Evolutionary conservation across 2,888 invertebrate genomes (phyloP).

Genomic region (Meganola albula): DNA sequence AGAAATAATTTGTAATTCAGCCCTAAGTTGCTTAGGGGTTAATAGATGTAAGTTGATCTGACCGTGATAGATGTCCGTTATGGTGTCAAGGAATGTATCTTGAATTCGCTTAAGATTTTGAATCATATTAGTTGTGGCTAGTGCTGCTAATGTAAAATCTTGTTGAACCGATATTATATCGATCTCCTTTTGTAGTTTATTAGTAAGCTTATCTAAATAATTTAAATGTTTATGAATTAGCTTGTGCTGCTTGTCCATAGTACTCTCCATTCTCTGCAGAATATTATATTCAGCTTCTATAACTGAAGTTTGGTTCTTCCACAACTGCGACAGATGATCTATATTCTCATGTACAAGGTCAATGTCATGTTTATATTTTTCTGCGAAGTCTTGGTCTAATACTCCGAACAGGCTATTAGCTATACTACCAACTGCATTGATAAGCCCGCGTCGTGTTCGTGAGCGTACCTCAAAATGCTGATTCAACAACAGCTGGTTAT

Average conservation of each 20-base stretch:
- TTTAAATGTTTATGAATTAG: constrained; percentile 8
- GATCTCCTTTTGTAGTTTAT: background rate
- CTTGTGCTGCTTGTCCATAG: constrained; percentile 14
- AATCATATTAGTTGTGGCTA: no score
- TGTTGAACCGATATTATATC: background rate
- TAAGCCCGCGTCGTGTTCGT: constrained; percentile 4
- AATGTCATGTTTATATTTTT: background rate
- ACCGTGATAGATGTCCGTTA: constrained; percentile 15
- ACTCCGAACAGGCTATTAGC: constrained; percentile 9
- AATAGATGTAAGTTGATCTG: constrained; percentile 15
- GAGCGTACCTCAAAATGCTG: constrained; percentile 7
- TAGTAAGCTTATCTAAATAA: background rate
- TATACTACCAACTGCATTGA: constrained; percentile 11
- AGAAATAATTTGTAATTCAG: constrained; percentile 14
- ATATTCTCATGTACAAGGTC: background rate
- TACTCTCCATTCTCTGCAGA: constrained; percentile 11
- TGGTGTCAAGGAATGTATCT: constrained; percentile 10
- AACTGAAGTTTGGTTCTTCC: constrained; percentile 17
- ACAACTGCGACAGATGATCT: background rate
- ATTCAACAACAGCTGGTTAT: constrained; percentile 13
- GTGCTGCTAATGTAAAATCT: constrained; percentile 11
- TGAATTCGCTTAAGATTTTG: constrained; percentile 13
- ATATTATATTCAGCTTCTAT: constrained; percentile 21
- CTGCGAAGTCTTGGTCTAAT: background rate
- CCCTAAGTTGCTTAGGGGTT: constrained; percentile 14